A percentile compares a stretch with the other conserved stretches of the same genome.
phyloP scores from a whole-genome alignment of 2,797 vertebrate species.

The Bovichtus diacanthus region DNA sequence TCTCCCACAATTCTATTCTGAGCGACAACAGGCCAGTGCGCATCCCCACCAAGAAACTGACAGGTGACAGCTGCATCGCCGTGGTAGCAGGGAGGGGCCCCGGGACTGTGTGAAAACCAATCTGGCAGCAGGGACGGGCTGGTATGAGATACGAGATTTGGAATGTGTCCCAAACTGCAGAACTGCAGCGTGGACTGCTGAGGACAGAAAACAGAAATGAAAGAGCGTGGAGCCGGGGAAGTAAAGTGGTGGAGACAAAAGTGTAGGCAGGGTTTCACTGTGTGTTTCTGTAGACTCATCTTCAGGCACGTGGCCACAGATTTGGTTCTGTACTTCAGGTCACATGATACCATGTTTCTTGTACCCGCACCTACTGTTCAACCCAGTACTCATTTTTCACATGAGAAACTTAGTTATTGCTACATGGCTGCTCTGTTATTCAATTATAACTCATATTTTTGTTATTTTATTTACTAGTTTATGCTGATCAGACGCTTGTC shows the following conservation, averaged over 20 bases:
- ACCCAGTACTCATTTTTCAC: not conserved
- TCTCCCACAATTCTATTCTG: constrained; percentile 79
- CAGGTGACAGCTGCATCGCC: constrained; percentile 85
- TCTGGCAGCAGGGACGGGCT: constrained; percentile 72
- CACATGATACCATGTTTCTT: not conserved
- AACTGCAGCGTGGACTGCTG: constrained; percentile 26
- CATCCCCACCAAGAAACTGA: constrained; percentile 78
- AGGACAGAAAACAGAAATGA: constrained; percentile 48
- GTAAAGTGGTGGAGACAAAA: constrained; percentile 27
- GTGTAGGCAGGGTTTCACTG: not conserved
- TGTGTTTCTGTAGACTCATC: constrained; percentile 17
- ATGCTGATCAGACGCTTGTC: not conserved
- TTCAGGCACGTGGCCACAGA: not conserved
- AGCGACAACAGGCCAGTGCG: constrained; percentile 68
- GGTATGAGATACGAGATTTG: constrained; percentile 66
- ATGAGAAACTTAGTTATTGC: not conserved
- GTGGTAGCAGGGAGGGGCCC: constrained; percentile 77
- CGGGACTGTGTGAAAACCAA: constrained; percentile 80
- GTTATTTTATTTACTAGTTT: not conserved
- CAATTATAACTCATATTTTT: not conserved
- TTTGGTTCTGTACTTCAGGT: constrained; percentile 17
- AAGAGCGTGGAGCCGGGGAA: not conserved
- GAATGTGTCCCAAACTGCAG: constrained; percentile 59
- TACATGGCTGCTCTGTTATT: not conserved
- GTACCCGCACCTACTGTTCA: constrained; percentile 9